Percentiles rank a stretch among this genome's conserved stretches.
phyloP scores from a whole-genome alignment of 2,888 invertebrate genomes.

The Sussaba pulchella region DNA sequence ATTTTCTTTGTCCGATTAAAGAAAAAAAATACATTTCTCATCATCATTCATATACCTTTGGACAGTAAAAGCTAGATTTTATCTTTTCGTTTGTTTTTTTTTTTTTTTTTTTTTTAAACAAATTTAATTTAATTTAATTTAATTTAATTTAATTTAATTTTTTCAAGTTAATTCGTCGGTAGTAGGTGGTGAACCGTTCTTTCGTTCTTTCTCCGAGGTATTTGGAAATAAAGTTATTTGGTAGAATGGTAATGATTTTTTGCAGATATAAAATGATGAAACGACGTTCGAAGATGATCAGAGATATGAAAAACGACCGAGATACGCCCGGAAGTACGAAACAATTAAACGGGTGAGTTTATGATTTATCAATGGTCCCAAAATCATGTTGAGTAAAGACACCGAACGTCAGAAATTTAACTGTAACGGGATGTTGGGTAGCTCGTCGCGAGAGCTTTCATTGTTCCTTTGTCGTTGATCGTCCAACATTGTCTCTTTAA shows the following conservation, averaged over 20 bases:
- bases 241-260: constrained; percentile 55
- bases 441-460: too few relatives aligned
- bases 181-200: not conserved
- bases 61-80: constrained; percentile 43
- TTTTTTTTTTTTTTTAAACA: not conserved
- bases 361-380: constrained; percentile 71
- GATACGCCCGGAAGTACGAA: constrained; percentile 23
- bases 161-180: not conserved
- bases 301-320: constrained; percentile 4
- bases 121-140: too few relatives aligned
- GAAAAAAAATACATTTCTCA: constrained; percentile 74
- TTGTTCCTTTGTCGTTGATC: constrained; percentile 14
- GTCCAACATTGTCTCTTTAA: constrained; percentile 23
- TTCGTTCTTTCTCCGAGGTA: not conserved
- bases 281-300: not conserved
- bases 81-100: constrained; percentile 46
- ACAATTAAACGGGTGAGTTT: constrained; percentile 32
- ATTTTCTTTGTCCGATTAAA: constrained; percentile 50
- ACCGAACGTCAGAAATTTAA: constrained; percentile 57
- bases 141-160: not conserved
- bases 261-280: constrained; percentile 23
- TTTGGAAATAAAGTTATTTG: constrained; percentile 52
- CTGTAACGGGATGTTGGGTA: constrained; percentile 28
- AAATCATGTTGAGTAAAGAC: constrained; percentile 66
- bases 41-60: constrained; percentile 65